A percentile compares a stretch with the other conserved stretches of the same genome.
phyloP scores from a whole-genome alignment of 2,113 vertebrate species.

The Ursus arctos region DNA sequence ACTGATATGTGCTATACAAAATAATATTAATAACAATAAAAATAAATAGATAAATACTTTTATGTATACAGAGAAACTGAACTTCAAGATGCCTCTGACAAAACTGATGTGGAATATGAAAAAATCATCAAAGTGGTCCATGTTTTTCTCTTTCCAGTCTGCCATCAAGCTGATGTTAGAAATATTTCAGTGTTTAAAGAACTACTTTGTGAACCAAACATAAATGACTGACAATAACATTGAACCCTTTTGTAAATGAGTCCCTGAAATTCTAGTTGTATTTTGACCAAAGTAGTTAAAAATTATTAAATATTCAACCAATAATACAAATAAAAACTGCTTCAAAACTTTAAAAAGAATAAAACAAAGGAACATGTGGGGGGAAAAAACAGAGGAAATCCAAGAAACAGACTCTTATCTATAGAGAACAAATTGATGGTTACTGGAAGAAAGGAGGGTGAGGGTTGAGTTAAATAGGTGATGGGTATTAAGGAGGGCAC shows the following conservation, averaged over 20 bases:
- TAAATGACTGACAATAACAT: not conserved
- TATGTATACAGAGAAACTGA: not conserved
- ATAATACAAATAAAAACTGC: not conserved
- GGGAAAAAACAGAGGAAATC: no score
- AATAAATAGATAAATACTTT: not conserved
- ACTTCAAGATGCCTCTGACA: not conserved
- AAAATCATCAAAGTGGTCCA: not conserved
- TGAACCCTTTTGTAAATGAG: not conserved
- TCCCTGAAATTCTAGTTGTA: not conserved
- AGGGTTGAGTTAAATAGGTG: no score
- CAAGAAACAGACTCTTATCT: no score
- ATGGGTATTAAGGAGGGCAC: no score
- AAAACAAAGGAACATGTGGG: no score
- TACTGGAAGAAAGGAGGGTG: no score
- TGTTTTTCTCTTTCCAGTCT: not conserved
- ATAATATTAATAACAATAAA: no score
- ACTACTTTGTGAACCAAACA: not conserved
- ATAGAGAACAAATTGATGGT: no score
- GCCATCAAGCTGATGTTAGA: not conserved
- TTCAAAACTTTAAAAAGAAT: not conserved
- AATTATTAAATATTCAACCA: not conserved
- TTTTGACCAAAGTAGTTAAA: not conserved
- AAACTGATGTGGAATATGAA: not conserved
- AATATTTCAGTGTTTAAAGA: not conserved
- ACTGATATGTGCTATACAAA: not conserved